These are phyloP conservation scores for Telmatherina bonti DNA, from an alignment of 2,797 vertebrate genomes.

Conservation along the genomic window DNA sequence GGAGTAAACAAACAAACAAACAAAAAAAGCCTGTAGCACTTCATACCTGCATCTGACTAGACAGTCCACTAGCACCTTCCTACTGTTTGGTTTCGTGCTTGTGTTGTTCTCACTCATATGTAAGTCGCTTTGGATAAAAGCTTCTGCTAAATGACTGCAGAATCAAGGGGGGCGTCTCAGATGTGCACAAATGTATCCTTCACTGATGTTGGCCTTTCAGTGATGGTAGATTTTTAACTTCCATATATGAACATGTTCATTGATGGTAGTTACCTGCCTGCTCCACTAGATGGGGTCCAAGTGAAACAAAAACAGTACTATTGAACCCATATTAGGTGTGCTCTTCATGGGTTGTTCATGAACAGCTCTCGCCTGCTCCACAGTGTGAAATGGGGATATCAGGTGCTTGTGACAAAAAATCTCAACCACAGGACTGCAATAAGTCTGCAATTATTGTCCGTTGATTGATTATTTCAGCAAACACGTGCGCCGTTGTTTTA, in stretches of 20 bases:
- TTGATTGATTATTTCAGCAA: not conserved
- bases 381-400: not conserved
- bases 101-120: no score
- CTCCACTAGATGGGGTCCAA: slow-evolving; percentile 73
- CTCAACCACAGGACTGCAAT: not conserved
- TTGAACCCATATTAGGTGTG: not conserved
- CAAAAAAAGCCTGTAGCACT: no score
- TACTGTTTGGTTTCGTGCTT: no score
- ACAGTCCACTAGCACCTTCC: no score
- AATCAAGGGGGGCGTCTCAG: not conserved
- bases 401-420: slow-evolving; percentile 40
- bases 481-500: not conserved
- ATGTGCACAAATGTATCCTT: not conserved
- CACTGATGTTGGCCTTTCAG: not conserved
- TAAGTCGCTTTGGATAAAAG: no score
- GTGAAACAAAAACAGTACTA: not conserved
- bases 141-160: no score
- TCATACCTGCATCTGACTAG: no score
- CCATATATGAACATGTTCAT: no score
- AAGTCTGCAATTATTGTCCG: not conserved
- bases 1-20: no score
- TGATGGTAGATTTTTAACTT: not conserved
- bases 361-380: not conserved
- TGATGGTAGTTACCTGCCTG: not conserved
- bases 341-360: not conserved